Evolutionary conservation across 2,888 invertebrate species (phyloP).

Genomic region (Calephelis perditalis): DNA sequence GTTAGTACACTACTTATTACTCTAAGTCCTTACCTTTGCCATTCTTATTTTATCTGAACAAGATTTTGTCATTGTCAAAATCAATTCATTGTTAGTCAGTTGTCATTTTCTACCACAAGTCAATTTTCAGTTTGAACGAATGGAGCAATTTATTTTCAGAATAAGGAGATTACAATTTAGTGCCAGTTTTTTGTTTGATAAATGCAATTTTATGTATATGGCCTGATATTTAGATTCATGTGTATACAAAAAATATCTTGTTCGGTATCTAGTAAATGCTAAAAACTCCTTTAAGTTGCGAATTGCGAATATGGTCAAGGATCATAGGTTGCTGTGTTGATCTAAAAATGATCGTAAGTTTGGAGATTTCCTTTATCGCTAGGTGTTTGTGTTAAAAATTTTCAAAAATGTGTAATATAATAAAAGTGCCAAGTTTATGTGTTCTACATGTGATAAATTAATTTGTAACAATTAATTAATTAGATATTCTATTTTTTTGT

Average conservation of each 20-base stretch:
- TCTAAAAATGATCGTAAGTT: conserved; percentile 52
- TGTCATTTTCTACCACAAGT: too few relatives aligned
- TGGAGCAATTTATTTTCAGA: neutral
- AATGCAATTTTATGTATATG: neutral
- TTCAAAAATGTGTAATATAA: too few relatives aligned
- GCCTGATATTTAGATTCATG: neutral
- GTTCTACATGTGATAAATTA: too few relatives aligned
- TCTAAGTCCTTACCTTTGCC: too few relatives aligned
- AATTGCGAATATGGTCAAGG: conserved; percentile 51
- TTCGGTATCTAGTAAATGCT: neutral
- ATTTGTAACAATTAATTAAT: too few relatives aligned
- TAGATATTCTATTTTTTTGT: neutral
- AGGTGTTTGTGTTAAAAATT: too few relatives aligned
- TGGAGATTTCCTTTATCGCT: conserved; percentile 15
- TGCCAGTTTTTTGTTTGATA: neutral
- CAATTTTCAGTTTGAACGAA: neutral
- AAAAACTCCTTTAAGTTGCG: conserved; percentile 31
- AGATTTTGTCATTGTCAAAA: too few relatives aligned
- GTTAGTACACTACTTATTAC: too few relatives aligned
- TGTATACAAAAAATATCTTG: neutral
- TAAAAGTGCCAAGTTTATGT: too few relatives aligned
- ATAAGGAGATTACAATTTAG: neutral
- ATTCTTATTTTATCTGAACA: too few relatives aligned
- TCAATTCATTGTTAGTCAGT: too few relatives aligned
- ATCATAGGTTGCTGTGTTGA: conserved; percentile 51